A percentile compares a stretch with the other conserved stretches of the same genome.
Conservation (phyloP, 2,888 invertebrate species). For the Phrixothrix hirtus region DNA sequence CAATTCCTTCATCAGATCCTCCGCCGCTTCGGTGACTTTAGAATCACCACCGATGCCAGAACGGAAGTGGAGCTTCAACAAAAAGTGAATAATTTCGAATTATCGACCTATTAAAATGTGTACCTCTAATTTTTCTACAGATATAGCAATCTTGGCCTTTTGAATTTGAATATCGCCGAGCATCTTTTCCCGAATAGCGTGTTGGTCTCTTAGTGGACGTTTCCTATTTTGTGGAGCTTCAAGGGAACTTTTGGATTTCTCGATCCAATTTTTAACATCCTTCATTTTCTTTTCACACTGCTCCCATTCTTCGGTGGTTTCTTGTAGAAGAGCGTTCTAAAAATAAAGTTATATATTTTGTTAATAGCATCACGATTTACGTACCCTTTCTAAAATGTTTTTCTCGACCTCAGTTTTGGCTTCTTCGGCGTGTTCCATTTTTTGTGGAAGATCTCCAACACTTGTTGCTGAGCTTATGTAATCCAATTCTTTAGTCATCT, state of each 20-base stretch:
- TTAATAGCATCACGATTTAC: too few relatives aligned
- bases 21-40: constrained; percentile 72
- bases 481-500: constrained; percentile 90
- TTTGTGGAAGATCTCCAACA: constrained; percentile 82
- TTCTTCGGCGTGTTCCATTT: constrained; percentile 84
- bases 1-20: constrained; percentile 70
- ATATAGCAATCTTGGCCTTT: constrained; percentile 84
- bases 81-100: too few relatives aligned
- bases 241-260: constrained; percentile 76
- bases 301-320: constrained; percentile 94
- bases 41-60: constrained; percentile 81
- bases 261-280: constrained; percentile 87
- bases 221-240: constrained; percentile 84
- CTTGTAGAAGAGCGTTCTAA: constrained; percentile 85
- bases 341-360: constrained; percentile 48
- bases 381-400: constrained; percentile 81
- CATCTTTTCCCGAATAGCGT: constrained; percentile 83
- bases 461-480: constrained; percentile 81
- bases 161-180: constrained; percentile 86
- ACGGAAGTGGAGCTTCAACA: constrained; percentile 80
- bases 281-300: constrained; percentile 93
- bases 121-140: constrained; percentile 89
- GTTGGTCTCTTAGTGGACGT: constrained; percentile 84
- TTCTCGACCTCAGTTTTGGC: constrained; percentile 84
- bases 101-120: constrained; percentile 52